Conservation (phyloP, 2,113 vertebrate species). For the Peromyscus polionotus region DNA sequence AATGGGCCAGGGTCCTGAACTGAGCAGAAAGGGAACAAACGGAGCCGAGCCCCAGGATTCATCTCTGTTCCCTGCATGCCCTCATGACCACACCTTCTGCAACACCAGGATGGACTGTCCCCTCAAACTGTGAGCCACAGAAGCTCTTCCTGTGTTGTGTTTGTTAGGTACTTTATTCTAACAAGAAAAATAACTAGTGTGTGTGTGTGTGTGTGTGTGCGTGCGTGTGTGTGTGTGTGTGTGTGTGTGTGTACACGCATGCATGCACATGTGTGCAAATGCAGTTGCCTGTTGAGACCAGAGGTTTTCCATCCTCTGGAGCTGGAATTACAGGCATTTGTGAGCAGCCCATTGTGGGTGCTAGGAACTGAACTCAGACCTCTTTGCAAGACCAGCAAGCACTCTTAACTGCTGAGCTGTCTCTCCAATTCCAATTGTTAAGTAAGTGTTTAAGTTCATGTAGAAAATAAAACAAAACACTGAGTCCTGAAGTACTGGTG, state of each 20-base stretch:
- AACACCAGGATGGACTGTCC: neutral
- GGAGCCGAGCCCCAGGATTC: accelerated
- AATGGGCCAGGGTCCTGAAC: neutral
- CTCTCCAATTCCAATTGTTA: neutral
- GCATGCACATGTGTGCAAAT: neutral
- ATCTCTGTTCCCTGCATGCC: neutral
- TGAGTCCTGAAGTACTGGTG: neutral
- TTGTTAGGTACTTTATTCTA: neutral
- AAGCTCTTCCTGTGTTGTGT: neutral
- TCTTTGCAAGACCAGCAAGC: neutral
- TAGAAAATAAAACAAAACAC: neutral
- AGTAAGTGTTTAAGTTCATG: neutral
- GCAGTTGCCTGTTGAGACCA: neutral
- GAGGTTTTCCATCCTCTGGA: neutral
- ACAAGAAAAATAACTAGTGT: neutral
- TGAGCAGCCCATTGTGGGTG: neutral
- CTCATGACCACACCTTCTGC: neutral
- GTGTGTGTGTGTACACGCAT: neutral
- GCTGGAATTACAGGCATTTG: neutral
- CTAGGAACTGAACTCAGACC: neutral
- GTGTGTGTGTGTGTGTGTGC: neutral
- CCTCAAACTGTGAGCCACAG: neutral
- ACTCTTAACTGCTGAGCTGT: neutral
- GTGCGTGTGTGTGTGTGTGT: neutral
- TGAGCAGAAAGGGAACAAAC: neutral